These are phyloP conservation scores for Alectura lathami DNA, from an alignment of 2,113 vertebrate species.

Conservation along the genomic window DNA sequence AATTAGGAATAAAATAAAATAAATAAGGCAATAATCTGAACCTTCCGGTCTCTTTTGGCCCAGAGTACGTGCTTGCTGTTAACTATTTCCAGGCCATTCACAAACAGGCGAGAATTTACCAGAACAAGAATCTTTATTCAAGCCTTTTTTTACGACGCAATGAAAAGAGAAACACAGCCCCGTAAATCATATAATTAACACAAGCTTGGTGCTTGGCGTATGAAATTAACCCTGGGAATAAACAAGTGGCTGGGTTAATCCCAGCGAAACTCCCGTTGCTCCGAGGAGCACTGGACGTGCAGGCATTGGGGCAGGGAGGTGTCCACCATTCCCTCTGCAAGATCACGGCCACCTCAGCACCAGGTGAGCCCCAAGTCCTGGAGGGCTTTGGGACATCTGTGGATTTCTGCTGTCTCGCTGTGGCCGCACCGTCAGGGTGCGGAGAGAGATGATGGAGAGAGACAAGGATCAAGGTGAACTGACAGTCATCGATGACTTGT, in stretches of 20 bases:
- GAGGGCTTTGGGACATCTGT: not conserved
- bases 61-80: not conserved
- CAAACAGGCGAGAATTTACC: constrained; percentile 49
- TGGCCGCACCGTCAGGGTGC: rapidly evolving
- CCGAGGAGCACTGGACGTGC: not conserved
- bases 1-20: constrained; percentile 72
- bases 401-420: not conserved
- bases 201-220: constrained; percentile 40
- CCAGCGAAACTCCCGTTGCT: not conserved
- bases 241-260: constrained; percentile 61
- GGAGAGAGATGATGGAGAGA: not conserved
- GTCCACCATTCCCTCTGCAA: not conserved
- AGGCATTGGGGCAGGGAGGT: not conserved
- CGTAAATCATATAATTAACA: constrained; percentile 66
- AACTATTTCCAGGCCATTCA: constrained; percentile 38
- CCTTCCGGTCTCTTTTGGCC: constrained; percentile 12
- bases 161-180: constrained; percentile 34
- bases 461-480: not conserved
- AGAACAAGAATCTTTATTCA: constrained; percentile 47
- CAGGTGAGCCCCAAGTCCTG: rapidly evolving
- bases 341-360: rapidly evolving
- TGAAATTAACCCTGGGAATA: constrained; percentile 64
- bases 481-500: not conserved
- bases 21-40: constrained; percentile 49
- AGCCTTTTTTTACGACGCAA: constrained; percentile 37